phyloP scores from a whole-genome alignment of 2,888 invertebrate genomes.

The Drosophila eohydei region DNA sequence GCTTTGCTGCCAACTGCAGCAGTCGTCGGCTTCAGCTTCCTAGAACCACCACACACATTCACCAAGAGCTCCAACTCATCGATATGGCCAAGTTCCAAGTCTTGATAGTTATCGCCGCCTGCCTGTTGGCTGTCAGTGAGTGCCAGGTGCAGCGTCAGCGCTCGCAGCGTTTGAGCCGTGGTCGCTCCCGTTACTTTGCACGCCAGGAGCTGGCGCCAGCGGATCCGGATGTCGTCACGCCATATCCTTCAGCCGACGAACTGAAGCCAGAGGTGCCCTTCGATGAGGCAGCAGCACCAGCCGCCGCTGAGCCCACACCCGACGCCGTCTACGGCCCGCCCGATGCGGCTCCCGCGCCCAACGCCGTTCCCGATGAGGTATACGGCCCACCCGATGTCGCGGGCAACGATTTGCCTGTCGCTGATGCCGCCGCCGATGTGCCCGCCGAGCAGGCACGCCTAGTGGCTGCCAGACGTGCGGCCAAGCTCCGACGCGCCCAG shows the following conservation, averaged over 20 bases:
- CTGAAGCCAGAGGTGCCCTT: conserved; percentile 81
- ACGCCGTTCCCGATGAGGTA: conserved; percentile 74
- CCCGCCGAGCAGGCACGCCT: conserved; percentile 74
- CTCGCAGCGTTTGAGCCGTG: conserved; percentile 63
- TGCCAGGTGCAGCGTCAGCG: conserved; percentile 64
- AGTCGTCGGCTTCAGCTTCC: conserved; percentile 59
- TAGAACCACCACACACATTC: conserved; percentile 31
- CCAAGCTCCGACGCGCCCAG: conserved; percentile 62
- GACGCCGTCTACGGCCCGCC: conserved; percentile 81
- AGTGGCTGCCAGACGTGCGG: conserved; percentile 68
- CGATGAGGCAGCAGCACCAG: conserved; percentile 69
- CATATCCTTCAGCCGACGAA: conserved; percentile 81
- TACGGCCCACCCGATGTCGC: conserved; percentile 76
- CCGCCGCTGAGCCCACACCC: conserved; percentile 65
- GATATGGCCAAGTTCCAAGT: conserved; percentile 78
- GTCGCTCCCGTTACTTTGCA: conserved; percentile 69
- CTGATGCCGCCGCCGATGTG: conserved; percentile 62
- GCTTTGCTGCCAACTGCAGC: conserved; percentile 39
- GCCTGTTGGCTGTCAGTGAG: conserved; percentile 54
- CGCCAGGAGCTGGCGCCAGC: conserved; percentile 76
- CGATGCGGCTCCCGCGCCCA: conserved; percentile 64
- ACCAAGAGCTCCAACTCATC: conserved; percentile 2
- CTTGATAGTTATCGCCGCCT: conserved; percentile 53
- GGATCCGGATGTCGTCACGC: conserved; percentile 72
- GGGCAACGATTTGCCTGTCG: conserved; percentile 62